Evolutionary conservation across 2,797 vertebrate species (phyloP).

Genomic region (Myotis planiceps): DNA sequence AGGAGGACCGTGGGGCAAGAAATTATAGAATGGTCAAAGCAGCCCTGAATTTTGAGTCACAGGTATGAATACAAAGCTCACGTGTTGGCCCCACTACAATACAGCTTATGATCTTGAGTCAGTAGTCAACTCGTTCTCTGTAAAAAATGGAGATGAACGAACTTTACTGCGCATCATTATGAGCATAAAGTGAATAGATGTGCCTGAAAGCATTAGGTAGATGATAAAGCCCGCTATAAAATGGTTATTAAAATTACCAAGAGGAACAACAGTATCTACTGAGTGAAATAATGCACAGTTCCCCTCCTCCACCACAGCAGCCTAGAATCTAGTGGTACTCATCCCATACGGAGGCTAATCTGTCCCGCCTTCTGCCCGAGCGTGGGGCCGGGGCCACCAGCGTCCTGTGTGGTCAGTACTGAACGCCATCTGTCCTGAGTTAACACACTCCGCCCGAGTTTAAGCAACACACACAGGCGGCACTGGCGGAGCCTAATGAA

Average conservation of each 20-base stretch:
- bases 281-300: background rate
- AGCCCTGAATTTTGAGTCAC: background rate
- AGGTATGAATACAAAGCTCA: background rate
- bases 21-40: background rate
- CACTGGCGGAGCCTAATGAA: conserved; percentile 68
- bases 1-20: background rate
- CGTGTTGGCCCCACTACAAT: no score
- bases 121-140: background rate
- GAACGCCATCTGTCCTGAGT: conserved; percentile 86
- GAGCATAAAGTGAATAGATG: background rate
- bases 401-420: conserved; percentile 81
- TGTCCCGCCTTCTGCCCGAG: conserved; percentile 53
- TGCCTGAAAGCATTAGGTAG: background rate
- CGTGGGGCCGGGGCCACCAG: conserved; percentile 68
- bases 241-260: background rate
- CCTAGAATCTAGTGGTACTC: background rate
- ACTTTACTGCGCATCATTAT: background rate
- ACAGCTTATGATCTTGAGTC: background rate
- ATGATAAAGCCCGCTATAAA: background rate
- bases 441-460: conserved; percentile 78
- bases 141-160: background rate
- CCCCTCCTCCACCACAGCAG: background rate
- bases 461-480: conserved; percentile 76
- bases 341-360: conserved; percentile 66
- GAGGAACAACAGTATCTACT: background rate